Conservation (phyloP, 1,140 invertebrate genomes). For the Heliconius hermathena region DNA sequence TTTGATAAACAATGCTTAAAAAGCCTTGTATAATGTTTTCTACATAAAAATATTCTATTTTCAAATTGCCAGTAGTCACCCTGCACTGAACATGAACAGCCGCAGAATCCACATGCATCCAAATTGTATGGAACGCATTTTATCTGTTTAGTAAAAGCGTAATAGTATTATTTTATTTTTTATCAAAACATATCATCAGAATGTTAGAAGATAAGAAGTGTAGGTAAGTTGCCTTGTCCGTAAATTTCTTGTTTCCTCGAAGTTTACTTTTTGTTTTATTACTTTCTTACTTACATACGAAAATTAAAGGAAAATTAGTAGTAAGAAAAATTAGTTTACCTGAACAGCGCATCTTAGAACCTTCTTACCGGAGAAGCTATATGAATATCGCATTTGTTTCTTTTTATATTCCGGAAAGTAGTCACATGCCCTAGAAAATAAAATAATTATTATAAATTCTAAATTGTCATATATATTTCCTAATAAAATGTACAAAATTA, state of each 20-base stretch:
- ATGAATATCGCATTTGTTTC: slow-evolving; percentile 67
- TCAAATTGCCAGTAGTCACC: slow-evolving; percentile 81
- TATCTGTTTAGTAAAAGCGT: slow-evolving; percentile 51
- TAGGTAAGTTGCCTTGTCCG: too few relatives aligned
- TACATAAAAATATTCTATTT: slow-evolving; percentile 76
- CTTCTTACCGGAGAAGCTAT: slow-evolving; percentile 69
- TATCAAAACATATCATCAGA: too few relatives aligned
- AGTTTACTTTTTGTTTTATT: too few relatives aligned
- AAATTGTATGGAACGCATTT: slow-evolving; percentile 80
- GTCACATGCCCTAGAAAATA: slow-evolving; percentile 64
- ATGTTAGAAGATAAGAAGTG: too few relatives aligned
- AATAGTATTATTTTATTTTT: too few relatives aligned
- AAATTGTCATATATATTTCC: not conserved
- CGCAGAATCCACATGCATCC: slow-evolving; percentile 71
- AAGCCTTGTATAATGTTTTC: slow-evolving; percentile 67
- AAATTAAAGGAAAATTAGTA: not conserved
- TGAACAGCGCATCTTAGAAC: slow-evolving; percentile 65
- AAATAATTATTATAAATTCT: slow-evolving; percentile 20
- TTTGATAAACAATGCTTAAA: slow-evolving; percentile 69
- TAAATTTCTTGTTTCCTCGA: too few relatives aligned
- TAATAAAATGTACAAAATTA: not conserved
- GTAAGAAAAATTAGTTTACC: slow-evolving; percentile 44
- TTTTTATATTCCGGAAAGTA: slow-evolving; percentile 67
- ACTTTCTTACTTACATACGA: not conserved
- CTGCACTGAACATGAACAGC: slow-evolving; percentile 71